Evolutionary conservation across 2,113 vertebrate genomes (phyloP), one percentile per base, ranked within the genome.

Genomic region (Ammospiza nelsoni): DNA sequence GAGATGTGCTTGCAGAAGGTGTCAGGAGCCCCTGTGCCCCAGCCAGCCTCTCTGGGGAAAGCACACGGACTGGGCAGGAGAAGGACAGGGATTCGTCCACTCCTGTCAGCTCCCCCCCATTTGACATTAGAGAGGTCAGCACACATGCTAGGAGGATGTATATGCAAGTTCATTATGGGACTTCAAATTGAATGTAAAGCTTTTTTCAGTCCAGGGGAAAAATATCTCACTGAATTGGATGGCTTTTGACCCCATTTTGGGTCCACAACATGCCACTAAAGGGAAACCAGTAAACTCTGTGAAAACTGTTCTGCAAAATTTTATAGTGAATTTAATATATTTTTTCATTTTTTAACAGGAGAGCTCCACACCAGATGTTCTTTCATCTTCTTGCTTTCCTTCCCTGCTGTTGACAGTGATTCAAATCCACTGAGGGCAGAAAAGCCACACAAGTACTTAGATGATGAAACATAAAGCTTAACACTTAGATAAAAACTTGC

Each of bases 321-420:
- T 80, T 80, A 37, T 49, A 29, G 19, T 28, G 27, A 5, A 4
- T 74, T 84, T 85, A 51, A 48, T 24, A 21, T 4, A 2, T 58
- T 37, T 71, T 74, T 24, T 39, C 1, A 35, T 73, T 87, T 82
- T 87, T 52, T 59, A 85, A 43, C 14, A 79, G 16, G 35, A 84
- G 13, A 62, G 16, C 15, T 39, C 33, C 61, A 67, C 8, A 23
- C 5, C 22, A 55, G 29, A 17, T 37, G 15, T 27, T 83, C 8
- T 76, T 91, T 67, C 35, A 63, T 69, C n/a, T 66, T 73, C 55
- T 82, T 82, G 58, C 67, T 87, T 77, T 89, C 35, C 24, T 92
- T 82, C 33, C 35, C 52, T 73, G 35, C 33, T 2, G 0, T 54
- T 87, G 59, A 90, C 57, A 77, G 39, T 66, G 48, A 77, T 77